A percentile compares a stretch with the other conserved stretches of the same genome.
phyloP scores from a whole-genome alignment of 2,888 invertebrate genomes.

The Amphipoea oculea region DNA sequence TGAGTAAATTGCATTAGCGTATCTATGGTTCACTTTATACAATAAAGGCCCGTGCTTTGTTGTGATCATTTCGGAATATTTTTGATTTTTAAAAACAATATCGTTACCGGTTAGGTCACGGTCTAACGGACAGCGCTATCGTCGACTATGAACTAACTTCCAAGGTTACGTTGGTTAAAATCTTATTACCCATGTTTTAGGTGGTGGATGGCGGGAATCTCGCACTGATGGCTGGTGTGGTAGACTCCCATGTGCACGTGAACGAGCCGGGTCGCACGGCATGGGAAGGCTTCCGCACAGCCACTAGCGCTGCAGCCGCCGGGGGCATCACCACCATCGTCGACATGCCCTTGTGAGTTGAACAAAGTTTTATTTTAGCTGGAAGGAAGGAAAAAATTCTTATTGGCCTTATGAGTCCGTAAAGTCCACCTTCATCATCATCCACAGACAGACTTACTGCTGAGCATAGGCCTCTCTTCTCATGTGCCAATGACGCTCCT shows the following conservation, averaged over 20 bases:
- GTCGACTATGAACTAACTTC: not conserved
- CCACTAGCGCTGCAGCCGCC: constrained; percentile 93
- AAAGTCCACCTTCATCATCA: not conserved
- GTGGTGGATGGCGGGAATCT: constrained; percentile 76
- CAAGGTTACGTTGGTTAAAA: constrained; percentile 9
- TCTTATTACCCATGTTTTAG: constrained; percentile 63
- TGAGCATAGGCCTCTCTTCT: not conserved
- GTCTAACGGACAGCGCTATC: constrained; percentile 25
- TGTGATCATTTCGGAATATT: not conserved
- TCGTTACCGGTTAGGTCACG: constrained; percentile 26
- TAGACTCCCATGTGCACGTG: constrained; percentile 93
- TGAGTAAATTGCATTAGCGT: constrained; percentile 1
- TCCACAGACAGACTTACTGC: not conserved
- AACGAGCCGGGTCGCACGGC: constrained; percentile 93
- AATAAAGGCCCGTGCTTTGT: not conserved
- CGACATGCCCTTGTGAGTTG: constrained; percentile 92
- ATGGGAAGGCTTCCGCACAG: constrained; percentile 93
- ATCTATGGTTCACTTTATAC: not conserved
- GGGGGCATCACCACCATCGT: constrained; percentile 93
- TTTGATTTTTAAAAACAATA: not conserved
- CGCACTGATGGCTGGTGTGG: constrained; percentile 92
- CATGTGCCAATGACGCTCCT: not conserved
- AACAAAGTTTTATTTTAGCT: not conserved
- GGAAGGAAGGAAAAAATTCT: not conserved
- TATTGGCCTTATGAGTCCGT: too few species aligned